Base-by-base conservation (phyloP, 2,113 vertebrate species). In the Ictalurus punctatus region DNA sequence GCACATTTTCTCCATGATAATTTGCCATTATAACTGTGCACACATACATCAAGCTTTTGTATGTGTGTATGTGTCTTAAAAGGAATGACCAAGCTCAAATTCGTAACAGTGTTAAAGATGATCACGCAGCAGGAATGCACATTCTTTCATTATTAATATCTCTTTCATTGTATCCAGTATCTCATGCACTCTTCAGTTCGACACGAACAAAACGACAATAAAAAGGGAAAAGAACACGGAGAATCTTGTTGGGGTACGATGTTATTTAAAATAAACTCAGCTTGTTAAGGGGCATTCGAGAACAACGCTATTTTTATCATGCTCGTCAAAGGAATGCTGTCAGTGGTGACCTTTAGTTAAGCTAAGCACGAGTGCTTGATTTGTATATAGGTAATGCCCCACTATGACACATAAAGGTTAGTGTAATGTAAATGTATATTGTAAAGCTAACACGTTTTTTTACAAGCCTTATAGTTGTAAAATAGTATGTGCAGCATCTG, bases 391-490 rank as follows among this genome's bases (percentile, higher is more conserved):
- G 88, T 93, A 90, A 92, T 78, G 74, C 93, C 91, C 92, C 92
- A 91, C 91, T 82, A 93, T 86, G 92, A 92, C 88, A 92, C 88
- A 19, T 90, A 93, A 91, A 93, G 37, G 69, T 86, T 92, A 91
- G 92, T 91, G 89, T 89, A 88, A 86, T 95, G 94, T 95, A 95
- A 92, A 95, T 96, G 86, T 92, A 91, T 93, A 92, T 93, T 95
- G 95, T 96, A 95, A 93, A 95, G 94, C 94, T 96, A 96, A 96
- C 95, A 93, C 94, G 95, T 95, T 96, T 94, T 93, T 93, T 93
- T 93, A 94, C 93, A 96, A 95, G 96, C 95, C 96, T 96, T 96
- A 95, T 85, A 89, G 95, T 92, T 95, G 93, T 94, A 92, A 93
- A 92, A 94, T 86, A 90, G 67, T 86, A 90, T 84, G 90, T 90